phyloP scores from a whole-genome alignment of 2,888 invertebrate genomes.

The Habrosyne pyritoides region DNA sequence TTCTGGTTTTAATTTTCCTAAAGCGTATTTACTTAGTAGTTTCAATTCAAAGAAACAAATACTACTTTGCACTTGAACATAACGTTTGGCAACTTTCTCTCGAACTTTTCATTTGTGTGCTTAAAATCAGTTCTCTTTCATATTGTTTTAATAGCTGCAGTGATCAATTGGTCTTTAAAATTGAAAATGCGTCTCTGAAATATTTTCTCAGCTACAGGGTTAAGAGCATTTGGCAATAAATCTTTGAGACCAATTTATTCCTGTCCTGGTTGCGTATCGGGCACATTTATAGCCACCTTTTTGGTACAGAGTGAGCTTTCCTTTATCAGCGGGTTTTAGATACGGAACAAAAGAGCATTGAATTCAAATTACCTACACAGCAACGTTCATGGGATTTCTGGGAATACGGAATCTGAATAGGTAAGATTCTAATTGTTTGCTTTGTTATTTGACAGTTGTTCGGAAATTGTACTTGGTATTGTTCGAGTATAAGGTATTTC shows the following conservation, averaged over 20 bases:
- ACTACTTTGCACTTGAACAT: too few relatives aligned
- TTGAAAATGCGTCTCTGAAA: slow-evolving; percentile 55
- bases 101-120: too few relatives aligned
- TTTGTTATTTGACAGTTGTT: neutral
- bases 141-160: neutral
- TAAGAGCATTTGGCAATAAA: slow-evolving; percentile 81
- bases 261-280: slow-evolving; percentile 68
- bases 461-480: neutral
- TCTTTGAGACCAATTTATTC: slow-evolving; percentile 74
- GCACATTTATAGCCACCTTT: slow-evolving; percentile 68
- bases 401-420: slow-evolving; percentile 27
- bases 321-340: slow-evolving; percentile 61
- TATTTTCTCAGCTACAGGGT: slow-evolving; percentile 58
- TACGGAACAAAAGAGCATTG: slow-evolving; percentile 65
- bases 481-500: too few relatives aligned
- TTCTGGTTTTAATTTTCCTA: too few relatives aligned
- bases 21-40: neutral
- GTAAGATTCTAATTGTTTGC: slow-evolving; percentile 21
- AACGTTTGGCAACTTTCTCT: too few relatives aligned
- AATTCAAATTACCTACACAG: slow-evolving; percentile 59
- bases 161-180: slow-evolving; percentile 37
- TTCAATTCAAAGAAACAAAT: too few relatives aligned
- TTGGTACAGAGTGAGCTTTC: slow-evolving; percentile 59
- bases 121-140: too few relatives aligned
- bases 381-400: slow-evolving; percentile 44